These are phyloP conservation scores for Archilochus colubris DNA, from an alignment of 2,113 vertebrate genomes.

Conservation along the genomic window DNA sequence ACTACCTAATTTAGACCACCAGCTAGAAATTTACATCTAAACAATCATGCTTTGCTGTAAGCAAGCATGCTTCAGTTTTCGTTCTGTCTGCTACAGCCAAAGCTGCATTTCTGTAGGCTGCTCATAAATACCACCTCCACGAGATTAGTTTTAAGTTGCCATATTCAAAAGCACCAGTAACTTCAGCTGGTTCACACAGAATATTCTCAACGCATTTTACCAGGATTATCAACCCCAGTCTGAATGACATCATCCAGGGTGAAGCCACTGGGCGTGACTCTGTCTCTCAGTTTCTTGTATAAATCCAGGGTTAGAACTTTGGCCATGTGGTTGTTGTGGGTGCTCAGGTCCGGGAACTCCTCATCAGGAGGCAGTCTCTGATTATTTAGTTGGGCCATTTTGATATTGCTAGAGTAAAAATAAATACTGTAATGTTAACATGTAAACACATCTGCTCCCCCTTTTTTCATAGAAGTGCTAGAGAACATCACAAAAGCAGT, in stretches of 20 bases:
- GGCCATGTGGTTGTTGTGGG: constrained; percentile 83
- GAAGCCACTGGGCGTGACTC: constrained; percentile 78
- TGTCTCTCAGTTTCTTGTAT: constrained; percentile 74
- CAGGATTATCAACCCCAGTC: constrained; percentile 87
- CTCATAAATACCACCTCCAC: constrained; percentile 38
- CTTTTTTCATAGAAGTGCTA: constrained; percentile 67
- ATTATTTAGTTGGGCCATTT: constrained; percentile 74
- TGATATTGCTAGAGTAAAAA: constrained; percentile 75
- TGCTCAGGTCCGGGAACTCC: constrained; percentile 78
- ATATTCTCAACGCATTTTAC: constrained; percentile 73
- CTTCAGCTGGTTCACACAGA: constrained; percentile 47
- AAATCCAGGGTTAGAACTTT: constrained; percentile 79
- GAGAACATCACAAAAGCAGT: neutral
- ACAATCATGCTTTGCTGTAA: constrained; percentile 13
- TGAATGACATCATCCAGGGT: constrained; percentile 84
- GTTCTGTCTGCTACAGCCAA: neutral
- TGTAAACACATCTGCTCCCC: constrained; percentile 63
- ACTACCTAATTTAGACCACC: constrained; percentile 12
- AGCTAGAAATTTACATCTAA: neutral
- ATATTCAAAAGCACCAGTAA: constrained; percentile 52
- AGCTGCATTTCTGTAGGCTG: neutral
- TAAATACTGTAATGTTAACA: constrained; percentile 74
- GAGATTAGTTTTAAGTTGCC: constrained; percentile 31
- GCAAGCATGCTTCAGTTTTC: neutral
- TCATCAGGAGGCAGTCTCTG: constrained; percentile 75